Conservation (phyloP, 2,888 invertebrate species). For the Eutolmus rufibarbis region DNA sequence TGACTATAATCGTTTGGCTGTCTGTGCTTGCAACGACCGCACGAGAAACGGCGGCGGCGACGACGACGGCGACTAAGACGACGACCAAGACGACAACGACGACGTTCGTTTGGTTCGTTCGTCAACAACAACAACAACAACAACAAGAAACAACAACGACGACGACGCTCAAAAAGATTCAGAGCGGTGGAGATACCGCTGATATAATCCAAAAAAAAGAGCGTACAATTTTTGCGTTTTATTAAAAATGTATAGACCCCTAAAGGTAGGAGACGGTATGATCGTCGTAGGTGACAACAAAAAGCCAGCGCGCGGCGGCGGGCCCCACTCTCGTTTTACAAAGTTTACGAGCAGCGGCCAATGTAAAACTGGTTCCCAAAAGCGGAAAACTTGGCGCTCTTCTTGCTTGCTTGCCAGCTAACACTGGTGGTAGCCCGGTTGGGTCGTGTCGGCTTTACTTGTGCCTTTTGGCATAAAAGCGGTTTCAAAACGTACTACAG, state of each 20-base stretch:
- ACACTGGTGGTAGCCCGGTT: background rate
- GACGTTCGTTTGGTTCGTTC: background rate
- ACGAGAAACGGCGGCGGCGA: background rate
- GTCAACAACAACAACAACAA: background rate
- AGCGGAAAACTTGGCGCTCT: slow-evolving; percentile 22
- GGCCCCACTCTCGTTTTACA: slow-evolving; percentile 8
- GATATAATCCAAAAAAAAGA: background rate
- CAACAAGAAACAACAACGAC: background rate
- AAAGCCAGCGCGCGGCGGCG: background rate
- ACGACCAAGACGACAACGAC: background rate
- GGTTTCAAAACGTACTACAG: background rate
- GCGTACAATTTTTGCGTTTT: background rate
- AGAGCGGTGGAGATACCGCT: background rate
- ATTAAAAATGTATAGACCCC: background rate
- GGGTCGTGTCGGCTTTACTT: background rate
- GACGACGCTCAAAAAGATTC: background rate
- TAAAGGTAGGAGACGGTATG: background rate
- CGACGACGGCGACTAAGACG: background rate
- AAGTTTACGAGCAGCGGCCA: slow-evolving; percentile 17
- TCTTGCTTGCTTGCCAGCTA: background rate
- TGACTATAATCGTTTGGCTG: background rate
- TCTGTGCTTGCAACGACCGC: background rate
- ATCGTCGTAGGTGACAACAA: slow-evolving; percentile 16
- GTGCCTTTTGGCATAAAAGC: background rate
- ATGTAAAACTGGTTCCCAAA: slow-evolving; percentile 29